Conservation (phyloP, 2,888 invertebrate species). For the Cantharis flavilabris region DNA sequence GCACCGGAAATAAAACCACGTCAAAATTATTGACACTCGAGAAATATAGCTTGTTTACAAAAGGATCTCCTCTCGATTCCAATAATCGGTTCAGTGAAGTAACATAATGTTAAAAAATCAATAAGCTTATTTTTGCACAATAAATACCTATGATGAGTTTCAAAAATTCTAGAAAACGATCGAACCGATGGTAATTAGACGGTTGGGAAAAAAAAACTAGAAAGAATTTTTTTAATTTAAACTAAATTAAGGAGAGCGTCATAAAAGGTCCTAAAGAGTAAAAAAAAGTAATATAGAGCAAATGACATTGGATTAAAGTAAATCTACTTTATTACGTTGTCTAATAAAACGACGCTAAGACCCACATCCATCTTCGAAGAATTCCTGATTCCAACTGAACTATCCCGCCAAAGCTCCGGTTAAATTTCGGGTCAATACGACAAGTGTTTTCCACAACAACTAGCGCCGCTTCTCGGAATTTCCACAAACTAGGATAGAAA, state of each 20-base stretch:
- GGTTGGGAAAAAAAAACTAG: background rate
- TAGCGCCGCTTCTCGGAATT: conserved; percentile 14
- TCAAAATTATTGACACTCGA: conserved; percentile 13
- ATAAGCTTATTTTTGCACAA: background rate
- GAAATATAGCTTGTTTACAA: conserved; percentile 18
- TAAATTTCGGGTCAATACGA: background rate
- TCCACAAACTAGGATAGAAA: conserved; percentile 1
- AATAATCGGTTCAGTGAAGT: conserved; percentile 9
- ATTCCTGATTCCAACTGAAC: background rate
- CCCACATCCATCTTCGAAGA: background rate
- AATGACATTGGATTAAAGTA: background rate
- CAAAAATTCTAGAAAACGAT: background rate
- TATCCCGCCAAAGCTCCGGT: background rate
- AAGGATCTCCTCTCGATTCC: background rate
- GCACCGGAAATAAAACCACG: conserved; percentile 10
- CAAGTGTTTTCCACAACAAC: background rate
- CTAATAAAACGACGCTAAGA: background rate
- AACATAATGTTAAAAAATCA: conserved; percentile 6
- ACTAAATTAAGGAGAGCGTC: background rate
- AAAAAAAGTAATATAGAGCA: background rate
- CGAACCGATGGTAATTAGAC: background rate
- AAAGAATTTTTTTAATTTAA: background rate
- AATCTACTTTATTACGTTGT: background rate
- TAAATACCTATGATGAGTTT: background rate
- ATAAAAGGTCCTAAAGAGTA: background rate